Base-by-base conservation (phyloP, 2,888 invertebrate species). In the Lasius fuliginosus region DNA sequence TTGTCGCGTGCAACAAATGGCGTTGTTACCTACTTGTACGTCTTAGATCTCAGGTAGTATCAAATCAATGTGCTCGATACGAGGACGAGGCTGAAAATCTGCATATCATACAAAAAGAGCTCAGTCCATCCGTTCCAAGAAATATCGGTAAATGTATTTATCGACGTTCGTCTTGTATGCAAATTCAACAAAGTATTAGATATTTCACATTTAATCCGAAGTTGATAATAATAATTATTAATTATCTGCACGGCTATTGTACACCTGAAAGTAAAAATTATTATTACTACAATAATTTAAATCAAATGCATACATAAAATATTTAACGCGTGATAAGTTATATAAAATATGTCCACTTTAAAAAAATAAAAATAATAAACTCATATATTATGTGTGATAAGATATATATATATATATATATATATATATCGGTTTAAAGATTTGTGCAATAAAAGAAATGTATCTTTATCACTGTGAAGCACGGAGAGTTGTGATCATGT, bases 1-100 rank as follows among this genome's bases (percentile, higher is more conserved):
- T 62, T 65, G 64, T 68, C 64, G 40, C 74, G 73, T 27, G 77
- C 79, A 75, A 83, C 82, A 83, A 87, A 87, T 73, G 73, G 71
- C 53, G 81, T 73, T 65, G 68, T 86, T 75, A 46, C 4, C 6
- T 9, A n/a, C n/a, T 56, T 40, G 56, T 42, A 68, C 30, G 27
- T 18, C 49, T 53, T 18, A 12, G 33, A 11, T 69, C 12, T 12
- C 12, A 27, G 8, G 27, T 27, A 27, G 75, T 65, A 33, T 65
- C 65, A 33, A 64, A 33, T 64, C n/a, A 36, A 23, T 65, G 23
- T 11, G 68, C 82, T 82, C 56, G 88, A 85, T 74, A 68, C 18
- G 11, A 40, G 40, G 15, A 36, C 83, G 83, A 83, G 73, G 68
- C 46, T 82, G 84, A 77, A 71, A 77, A 88, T 30, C 30, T 23